phyloP scores from a whole-genome alignment of 2,113 vertebrate genomes.

The Ctenomys sociabilis region DNA sequence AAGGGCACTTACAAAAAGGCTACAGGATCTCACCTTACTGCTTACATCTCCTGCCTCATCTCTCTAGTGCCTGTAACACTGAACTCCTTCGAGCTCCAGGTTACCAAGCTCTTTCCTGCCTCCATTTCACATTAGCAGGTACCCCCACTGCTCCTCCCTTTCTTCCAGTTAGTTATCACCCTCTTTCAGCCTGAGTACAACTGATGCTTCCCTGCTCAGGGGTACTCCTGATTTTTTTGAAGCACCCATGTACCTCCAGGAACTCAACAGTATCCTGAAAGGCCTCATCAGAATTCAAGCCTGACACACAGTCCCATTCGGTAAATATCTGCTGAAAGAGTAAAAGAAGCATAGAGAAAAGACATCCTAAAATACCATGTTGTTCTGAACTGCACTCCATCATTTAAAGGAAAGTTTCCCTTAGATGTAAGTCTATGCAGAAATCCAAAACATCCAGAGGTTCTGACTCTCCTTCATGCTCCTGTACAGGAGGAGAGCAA shows the following conservation, averaged over 20 bases:
- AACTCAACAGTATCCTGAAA: slow-evolving; percentile 3
- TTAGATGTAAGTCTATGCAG: neutral
- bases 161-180: slow-evolving; percentile 6
- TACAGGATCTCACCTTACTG: neutral
- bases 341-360: slow-evolving; percentile 38
- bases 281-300: slow-evolving; percentile 15
- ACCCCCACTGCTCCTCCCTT: neutral
- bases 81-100: neutral
- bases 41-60: neutral
- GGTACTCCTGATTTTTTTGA: slow-evolving; percentile 23
- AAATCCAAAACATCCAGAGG: neutral
- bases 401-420: neutral
- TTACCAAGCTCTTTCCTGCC: neutral
- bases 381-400: neutral
- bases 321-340: slow-evolving; percentile 3
- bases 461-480: neutral
- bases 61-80: neutral
- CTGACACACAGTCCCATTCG: neutral
- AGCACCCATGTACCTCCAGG: neutral
- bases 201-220: neutral
- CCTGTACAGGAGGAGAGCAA: neutral
- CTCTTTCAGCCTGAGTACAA: neutral
- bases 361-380: slow-evolving; percentile 38
- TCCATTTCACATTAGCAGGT: slow-evolving; percentile 9
- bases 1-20: slow-evolving; percentile 8